Evolutionary conservation across 1,140 invertebrate genomes (phyloP).

Genomic region (Brachionus plicatilis): DNA sequence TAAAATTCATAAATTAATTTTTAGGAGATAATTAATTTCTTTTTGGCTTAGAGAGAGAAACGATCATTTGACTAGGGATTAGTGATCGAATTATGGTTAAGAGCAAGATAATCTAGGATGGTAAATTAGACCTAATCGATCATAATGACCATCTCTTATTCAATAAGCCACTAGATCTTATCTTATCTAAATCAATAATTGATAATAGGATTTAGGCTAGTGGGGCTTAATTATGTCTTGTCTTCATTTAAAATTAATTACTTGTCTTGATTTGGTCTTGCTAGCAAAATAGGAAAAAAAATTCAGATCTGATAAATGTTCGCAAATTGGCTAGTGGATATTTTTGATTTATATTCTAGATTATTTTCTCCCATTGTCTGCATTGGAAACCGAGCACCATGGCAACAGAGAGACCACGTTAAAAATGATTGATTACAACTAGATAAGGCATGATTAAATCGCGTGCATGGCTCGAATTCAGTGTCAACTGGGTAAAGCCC

Average conservation of each 20-base stretch:
- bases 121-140: conserved; percentile 3
- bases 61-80: not conserved
- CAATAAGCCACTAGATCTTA: not conserved
- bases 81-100: not conserved
- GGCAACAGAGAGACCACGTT: not conserved
- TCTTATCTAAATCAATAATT: not conserved
- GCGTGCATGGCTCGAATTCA: not conserved
- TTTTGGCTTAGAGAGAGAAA: not conserved
- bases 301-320: not conserved
- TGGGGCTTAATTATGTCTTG: not conserved
- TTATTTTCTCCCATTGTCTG: not conserved
- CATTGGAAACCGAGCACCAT: not conserved
- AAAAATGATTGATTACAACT: conserved; percentile 26
- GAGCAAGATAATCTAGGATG: not conserved
- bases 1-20: not conserved
- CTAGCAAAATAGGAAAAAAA: not conserved
- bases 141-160: not conserved
- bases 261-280: not conserved
- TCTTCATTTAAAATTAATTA: not conserved
- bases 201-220: not conserved
- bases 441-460: not conserved
- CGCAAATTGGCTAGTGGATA: not conserved
- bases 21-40: not conserved
- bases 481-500: not conserved
- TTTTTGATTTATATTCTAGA: conserved; percentile 32